Percentiles rank a stretch among this genome's conserved stretches.
These are phyloP conservation scores for Linurgus olivaceus DNA, from an alignment of 2,797 vertebrate species.

Conservation along the genomic window DNA sequence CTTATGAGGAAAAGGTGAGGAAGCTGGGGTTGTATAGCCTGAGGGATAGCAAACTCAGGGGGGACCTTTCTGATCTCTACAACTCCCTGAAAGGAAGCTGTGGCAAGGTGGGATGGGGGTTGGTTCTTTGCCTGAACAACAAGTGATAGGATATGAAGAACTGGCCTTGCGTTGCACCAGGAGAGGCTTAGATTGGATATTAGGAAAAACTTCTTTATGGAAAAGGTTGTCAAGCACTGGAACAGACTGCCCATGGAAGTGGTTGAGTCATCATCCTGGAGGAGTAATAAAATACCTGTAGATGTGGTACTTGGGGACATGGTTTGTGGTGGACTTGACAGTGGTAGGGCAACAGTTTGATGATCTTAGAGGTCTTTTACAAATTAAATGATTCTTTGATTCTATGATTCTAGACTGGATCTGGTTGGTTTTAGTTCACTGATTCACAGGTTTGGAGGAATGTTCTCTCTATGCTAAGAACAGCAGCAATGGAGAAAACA, in stretches of 20 bases:
- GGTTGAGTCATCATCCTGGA: background rate
- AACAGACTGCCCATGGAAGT: background rate
- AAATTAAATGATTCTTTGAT: background rate
- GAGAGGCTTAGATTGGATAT: background rate
- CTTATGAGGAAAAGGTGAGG: background rate
- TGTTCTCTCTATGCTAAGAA: background rate
- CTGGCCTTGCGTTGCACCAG: fast-evolving
- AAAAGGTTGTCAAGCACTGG: background rate
- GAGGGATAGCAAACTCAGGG: background rate
- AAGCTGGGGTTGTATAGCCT: background rate
- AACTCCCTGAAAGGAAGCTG: background rate
- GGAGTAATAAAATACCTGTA: background rate
- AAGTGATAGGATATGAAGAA: background rate
- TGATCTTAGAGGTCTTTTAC: background rate
- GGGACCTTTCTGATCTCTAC: background rate
- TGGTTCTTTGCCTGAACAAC: background rate
- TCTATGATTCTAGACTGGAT: background rate
- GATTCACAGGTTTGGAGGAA: background rate
- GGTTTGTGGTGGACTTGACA: background rate
- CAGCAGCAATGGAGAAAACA: background rate
- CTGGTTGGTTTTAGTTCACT: background rate
- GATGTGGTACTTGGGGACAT: background rate
- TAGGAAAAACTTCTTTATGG: background rate
- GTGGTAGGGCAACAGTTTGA: background rate
- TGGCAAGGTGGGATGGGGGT: fast-evolving